These are phyloP conservation scores for Eudemis profundana DNA, from an alignment of 2,888 invertebrate species.

Conservation along the genomic window DNA sequence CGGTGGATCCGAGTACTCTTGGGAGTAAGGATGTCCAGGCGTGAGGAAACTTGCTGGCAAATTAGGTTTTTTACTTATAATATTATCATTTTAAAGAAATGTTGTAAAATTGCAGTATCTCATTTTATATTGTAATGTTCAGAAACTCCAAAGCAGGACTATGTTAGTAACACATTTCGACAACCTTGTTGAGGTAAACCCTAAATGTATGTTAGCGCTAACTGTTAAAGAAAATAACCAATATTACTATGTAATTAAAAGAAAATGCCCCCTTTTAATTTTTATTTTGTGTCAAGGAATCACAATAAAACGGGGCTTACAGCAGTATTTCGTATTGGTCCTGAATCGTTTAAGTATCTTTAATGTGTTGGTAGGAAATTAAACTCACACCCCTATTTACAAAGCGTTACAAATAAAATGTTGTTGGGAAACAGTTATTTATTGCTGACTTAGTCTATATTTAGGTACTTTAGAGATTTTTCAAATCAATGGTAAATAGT, in stretches of 20 bases:
- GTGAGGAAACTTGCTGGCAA: too few relatives aligned
- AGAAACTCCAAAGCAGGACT: too few relatives aligned
- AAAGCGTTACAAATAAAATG: slow-evolving; percentile 12
- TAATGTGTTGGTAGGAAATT: slow-evolving; percentile 69
- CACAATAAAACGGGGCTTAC: slow-evolving; percentile 67
- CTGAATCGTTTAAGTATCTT: slow-evolving; percentile 66
- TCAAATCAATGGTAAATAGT: not conserved
- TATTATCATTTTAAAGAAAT: too few relatives aligned
- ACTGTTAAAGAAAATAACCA: slow-evolving; percentile 62
- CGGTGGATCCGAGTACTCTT: not conserved
- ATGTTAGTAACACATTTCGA: not conserved
- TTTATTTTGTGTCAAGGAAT: slow-evolving; percentile 66
- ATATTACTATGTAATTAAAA: slow-evolving; percentile 70
- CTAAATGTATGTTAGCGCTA: slow-evolving; percentile 35
- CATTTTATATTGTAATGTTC: too few relatives aligned
- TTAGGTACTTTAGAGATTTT: not conserved
- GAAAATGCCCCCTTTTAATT: slow-evolving; percentile 69
- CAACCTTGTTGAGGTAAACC: not conserved
- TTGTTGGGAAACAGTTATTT: not conserved
- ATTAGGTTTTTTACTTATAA: too few relatives aligned
- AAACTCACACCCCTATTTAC: slow-evolving; percentile 59
- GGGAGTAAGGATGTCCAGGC: not conserved
- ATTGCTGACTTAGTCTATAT: not conserved
- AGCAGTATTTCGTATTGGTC: slow-evolving; percentile 60
- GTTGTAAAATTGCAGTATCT: too few relatives aligned